phyloP scores from a whole-genome alignment of 2,113 vertebrate species.

The Xyliphius kryptos region DNA sequence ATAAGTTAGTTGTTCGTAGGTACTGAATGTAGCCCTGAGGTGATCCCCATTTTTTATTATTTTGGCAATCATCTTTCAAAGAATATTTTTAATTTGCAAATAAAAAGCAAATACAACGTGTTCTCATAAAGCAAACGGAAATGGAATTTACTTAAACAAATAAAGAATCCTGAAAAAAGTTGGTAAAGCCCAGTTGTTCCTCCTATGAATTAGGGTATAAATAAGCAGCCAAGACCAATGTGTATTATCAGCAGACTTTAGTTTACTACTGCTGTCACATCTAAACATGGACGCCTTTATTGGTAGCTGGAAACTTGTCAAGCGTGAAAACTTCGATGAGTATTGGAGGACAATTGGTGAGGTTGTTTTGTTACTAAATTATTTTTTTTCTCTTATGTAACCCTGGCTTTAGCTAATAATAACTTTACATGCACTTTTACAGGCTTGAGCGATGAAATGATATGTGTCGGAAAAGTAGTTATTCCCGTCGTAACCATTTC shows the following conservation, averaged over 20 bases:
- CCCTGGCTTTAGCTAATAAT: no score
- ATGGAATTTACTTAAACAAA: not conserved
- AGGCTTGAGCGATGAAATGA: slow-evolving; percentile 85
- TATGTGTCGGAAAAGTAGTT: slow-evolving; percentile 86
- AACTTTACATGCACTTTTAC: not conserved
- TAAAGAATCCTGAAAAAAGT: not conserved
- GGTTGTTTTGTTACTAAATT: slow-evolving; percentile 40
- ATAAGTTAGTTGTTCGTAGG: not conserved
- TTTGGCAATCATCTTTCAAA: not conserved
- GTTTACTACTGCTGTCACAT: not conserved
- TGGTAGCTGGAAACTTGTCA: slow-evolving; percentile 86
- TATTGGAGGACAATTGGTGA: slow-evolving; percentile 89
- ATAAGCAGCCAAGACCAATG: not conserved
- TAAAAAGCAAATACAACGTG: no score
- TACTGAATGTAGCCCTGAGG: not conserved
- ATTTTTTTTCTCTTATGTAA: not conserved
- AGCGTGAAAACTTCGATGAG: slow-evolving; percentile 89
- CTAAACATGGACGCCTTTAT: slow-evolving; percentile 86
- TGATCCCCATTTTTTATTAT: not conserved
- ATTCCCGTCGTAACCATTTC: slow-evolving; percentile 86
- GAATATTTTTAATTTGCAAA: not conserved
- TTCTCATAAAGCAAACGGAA: not conserved
- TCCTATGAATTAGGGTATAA: not conserved
- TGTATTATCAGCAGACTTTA: not conserved
- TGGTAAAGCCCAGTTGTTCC: not conserved